Evolutionary conservation across 2,797 vertebrate species (phyloP), one percentile per base, ranked within the genome.

Genomic region (Alcedo quadribrachys): DNA sequence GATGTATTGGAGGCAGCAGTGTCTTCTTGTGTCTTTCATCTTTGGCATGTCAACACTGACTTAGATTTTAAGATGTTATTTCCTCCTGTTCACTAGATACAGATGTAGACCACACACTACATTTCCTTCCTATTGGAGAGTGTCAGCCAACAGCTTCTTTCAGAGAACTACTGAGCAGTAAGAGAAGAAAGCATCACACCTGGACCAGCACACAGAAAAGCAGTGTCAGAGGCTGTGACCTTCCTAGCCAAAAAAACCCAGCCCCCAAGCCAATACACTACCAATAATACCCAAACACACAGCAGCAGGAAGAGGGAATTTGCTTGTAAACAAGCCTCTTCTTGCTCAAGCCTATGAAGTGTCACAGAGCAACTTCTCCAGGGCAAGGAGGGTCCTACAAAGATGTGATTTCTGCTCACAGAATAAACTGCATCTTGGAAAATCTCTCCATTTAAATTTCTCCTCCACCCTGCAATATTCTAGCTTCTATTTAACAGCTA

Each of bases 401-500:
- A 70, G 3, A 7, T 4, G 2, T 25, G 37, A n/a, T 22, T 81
- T 86, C 57, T 48, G 9, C 15, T 17, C 58, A 28, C 19, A 62
- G 86, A 87, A 54, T 4, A 33, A 66, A 53, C 4, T 35, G 4
- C 5, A 30, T 10, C 30, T 48, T 27, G 5, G 30, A 65, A 68
- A 68, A 25, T 24, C 14, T 12, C 11, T 11, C 43, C 6, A 4
- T 30, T 75, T 46, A 51, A 79, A 43, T 78, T 65, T 65, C n/a
- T 61, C 53, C 20, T 43, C 32, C 20, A 8, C 25, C 16, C 21
- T 30, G 65, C 54, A 75, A 5, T 0, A 0, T 11, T 14, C 7
- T 68, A 62, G 1, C 2, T 62, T 46, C 13, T 11, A 27, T 54
- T 81, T 46, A 46, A 33, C 28, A 33, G 50, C 2, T 30, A 61